A percentile compares a stretch with the other conserved stretches of the same genome.
Conservation (phyloP, 2,113 vertebrate genomes). For the Peromyscus maniculatus region DNA sequence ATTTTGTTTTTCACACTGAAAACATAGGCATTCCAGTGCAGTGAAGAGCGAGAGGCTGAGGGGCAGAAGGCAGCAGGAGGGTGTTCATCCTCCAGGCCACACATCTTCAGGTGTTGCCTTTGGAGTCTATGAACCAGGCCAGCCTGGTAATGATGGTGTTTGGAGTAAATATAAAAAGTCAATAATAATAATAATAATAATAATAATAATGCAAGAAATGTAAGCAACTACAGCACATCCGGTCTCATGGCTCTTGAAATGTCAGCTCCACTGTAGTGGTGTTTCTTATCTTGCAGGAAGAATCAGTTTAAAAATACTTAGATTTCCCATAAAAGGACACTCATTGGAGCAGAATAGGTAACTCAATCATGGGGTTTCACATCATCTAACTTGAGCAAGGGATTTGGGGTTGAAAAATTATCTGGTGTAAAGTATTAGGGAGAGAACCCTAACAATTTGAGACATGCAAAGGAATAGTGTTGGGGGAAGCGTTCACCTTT, state of each 20-base stretch:
- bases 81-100: background rate
- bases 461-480: background rate
- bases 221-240: background rate
- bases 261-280: background rate
- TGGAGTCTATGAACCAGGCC: background rate
- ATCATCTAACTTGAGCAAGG: background rate
- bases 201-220: background rate
- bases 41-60: background rate
- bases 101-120: background rate
- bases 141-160: background rate
- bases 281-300: background rate
- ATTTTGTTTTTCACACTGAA: background rate
- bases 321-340: background rate
- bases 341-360: background rate
- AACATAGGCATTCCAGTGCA: background rate
- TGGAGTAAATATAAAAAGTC: background rate
- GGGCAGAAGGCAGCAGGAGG: background rate
- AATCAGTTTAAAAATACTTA: background rate
- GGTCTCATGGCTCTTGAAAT: background rate
- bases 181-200: background rate
- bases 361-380: background rate
- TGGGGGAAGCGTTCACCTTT: background rate
- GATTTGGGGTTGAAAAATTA: constrained; percentile 9
- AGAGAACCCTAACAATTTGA: background rate
- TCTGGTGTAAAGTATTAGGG: background rate